Evolutionary conservation across 2,113 vertebrate genomes (phyloP).

Genomic region (Microcebus griseorufus): DNA sequence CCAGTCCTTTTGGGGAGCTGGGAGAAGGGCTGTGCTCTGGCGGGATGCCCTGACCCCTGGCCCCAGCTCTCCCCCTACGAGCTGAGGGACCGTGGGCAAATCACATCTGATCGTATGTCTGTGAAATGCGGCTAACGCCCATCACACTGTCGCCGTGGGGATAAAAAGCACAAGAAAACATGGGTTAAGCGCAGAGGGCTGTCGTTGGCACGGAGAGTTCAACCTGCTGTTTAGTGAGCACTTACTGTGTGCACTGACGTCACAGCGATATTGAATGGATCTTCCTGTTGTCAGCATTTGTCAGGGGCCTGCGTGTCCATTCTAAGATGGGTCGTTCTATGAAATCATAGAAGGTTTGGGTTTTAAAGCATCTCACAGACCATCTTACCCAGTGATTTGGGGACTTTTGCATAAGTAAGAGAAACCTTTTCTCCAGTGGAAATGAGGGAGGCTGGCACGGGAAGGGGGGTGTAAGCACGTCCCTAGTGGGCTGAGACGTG

Average conservation of each 20-base stretch:
- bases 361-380: not conserved
- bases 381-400: not conserved
- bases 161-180: not conserved
- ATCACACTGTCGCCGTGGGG: not conserved
- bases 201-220: not conserved
- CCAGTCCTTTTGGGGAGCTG: rapidly evolving
- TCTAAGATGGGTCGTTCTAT: not conserved
- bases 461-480: not conserved
- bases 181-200: not conserved
- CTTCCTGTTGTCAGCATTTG: not conserved
- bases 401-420: not conserved
- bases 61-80: not conserved
- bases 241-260: rapidly evolving
- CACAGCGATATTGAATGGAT: not conserved
- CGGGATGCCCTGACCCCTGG: rapidly evolving
- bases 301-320: not conserved
- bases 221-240: not conserved
- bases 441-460: not conserved
- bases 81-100: not conserved
- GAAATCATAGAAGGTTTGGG: not conserved
- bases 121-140: not conserved
- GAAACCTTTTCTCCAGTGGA: not conserved
- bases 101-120: not conserved
- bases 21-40: too few species aligned
- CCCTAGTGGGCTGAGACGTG: rapidly evolving